Evolutionary conservation across 2,888 invertebrate species (phyloP).

Genomic region (Holacanthella duospinosa): DNA sequence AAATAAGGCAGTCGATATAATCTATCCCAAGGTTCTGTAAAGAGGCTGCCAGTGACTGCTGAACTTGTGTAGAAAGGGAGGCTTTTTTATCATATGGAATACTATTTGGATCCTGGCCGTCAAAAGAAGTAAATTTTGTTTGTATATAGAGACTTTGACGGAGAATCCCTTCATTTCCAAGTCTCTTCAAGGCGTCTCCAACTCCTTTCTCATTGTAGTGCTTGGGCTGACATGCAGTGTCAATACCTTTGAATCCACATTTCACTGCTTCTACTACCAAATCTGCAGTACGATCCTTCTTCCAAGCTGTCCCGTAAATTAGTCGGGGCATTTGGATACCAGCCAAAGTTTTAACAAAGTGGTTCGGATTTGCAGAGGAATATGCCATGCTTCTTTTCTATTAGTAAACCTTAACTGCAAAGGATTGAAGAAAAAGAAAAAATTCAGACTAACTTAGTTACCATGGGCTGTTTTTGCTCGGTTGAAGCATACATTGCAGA

Average conservation of each 20-base stretch:
- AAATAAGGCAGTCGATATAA: slow-evolving; percentile 34
- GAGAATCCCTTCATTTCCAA: slow-evolving; percentile 1
- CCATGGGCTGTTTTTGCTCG: too few relatives aligned
- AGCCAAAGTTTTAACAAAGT: slow-evolving; percentile 25
- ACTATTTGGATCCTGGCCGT: slow-evolving; percentile 32
- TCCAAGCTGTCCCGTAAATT: slow-evolving; percentile 36
- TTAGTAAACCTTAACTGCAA: too few relatives aligned
- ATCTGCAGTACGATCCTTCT: slow-evolving; percentile 29
- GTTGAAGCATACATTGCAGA: too few relatives aligned
- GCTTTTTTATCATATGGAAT: slow-evolving; percentile 32
- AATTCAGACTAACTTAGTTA: too few relatives aligned
- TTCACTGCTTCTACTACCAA: slow-evolving; percentile 27
- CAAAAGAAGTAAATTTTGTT: slow-evolving; percentile 34
- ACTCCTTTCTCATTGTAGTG: slow-evolving; percentile 34
- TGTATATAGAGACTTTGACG: slow-evolving; percentile 24
- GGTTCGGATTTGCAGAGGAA: slow-evolving; percentile 6
- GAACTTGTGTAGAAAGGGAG: slow-evolving; percentile 23
- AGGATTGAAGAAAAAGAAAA: too few relatives aligned
- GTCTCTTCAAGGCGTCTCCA: slow-evolving; percentile 15
- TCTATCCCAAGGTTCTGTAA: slow-evolving; percentile 27
- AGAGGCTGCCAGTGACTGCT: slow-evolving; percentile 26
- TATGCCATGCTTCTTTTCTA: background rate
- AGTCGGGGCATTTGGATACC: slow-evolving; percentile 31
- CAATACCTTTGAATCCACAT: slow-evolving; percentile 31
- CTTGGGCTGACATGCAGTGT: slow-evolving; percentile 36